A percentile compares a stretch with the other conserved stretches of the same genome.
phyloP scores from a whole-genome alignment of 2,797 vertebrate genomes.

The Varecia variegata region DNA sequence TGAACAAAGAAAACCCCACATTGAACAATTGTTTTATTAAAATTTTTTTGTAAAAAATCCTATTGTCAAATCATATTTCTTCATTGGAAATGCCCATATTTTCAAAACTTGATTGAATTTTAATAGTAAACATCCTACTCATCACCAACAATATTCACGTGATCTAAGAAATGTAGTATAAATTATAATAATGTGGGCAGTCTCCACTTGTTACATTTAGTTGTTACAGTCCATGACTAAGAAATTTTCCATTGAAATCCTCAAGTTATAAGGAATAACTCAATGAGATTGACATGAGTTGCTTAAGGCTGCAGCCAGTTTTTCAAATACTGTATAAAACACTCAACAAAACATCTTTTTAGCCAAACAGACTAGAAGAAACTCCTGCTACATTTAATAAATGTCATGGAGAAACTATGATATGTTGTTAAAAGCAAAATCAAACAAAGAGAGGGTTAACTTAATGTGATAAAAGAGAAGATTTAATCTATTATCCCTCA shows the following conservation, averaged over 20 bases:
- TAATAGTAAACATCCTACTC: not conserved
- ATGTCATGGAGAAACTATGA: not conserved
- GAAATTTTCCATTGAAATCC: not conserved
- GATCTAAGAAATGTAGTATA: not conserved
- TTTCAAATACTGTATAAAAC: not conserved
- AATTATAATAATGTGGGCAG: not conserved
- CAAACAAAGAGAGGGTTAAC: not conserved
- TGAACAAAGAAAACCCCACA: not conserved
- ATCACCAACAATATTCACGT: not conserved
- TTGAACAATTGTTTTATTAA: not conserved
- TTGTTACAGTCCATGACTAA: not conserved
- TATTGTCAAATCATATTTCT: not conserved
- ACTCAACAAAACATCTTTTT: not conserved
- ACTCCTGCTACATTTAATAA: not conserved
- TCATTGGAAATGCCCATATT: not conserved
- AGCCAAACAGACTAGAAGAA: not conserved
- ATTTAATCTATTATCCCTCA: not conserved
- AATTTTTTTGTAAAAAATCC: not conserved
- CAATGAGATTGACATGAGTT: not conserved
- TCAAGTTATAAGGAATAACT: not conserved
- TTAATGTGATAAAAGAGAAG: not conserved
- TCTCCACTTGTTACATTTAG: not conserved
- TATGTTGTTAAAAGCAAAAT: not conserved
- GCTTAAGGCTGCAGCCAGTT: not conserved
- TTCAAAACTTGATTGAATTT: not conserved